Evolutionary conservation across 2,113 vertebrate genomes (phyloP), one percentile per base, ranked within the genome.

Genomic region (Taurulus bubalis): DNA sequence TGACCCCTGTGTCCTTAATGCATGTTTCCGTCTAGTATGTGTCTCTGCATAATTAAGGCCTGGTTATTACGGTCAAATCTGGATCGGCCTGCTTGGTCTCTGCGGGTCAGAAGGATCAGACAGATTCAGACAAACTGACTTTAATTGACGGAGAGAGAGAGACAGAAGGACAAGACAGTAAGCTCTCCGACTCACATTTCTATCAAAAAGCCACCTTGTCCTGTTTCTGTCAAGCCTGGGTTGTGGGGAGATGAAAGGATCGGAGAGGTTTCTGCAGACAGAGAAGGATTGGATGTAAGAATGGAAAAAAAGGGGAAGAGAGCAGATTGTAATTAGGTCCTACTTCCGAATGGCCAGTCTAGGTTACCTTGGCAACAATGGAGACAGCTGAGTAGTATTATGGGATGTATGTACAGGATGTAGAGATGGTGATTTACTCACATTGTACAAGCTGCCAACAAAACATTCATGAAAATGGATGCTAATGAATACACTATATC

Each of bases 61-160:
- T 30, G 51, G 76, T 82, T 72, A 84, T 75, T 85, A 71, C 64
- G 79, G 85, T 77, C 55, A 45, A 70, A 81, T 58, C 64, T 42
- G 60, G 47, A 62, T 74, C 4, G 8, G n/a, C 49, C 45, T 56
- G 38, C 42, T 28, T 26, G 36, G 75, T 70, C 82, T 77, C 58
- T 20, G 34, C 9, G 18, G 78, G 62, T 79, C 72, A 82, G 55
- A 28, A 38, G 88, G 83, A 90, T 90, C 84, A 90, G 86, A 86
- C 67, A 18, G 83, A 86, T 83, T 83, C 84, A 87, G 64, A 69
- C 73, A 11, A 85, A 71, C 66, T 70, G 40, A 68, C 78, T 80
- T 85, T 87, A 89, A 90, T 90, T 88, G 85, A 91, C 84, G 86
- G 80, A 87, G 64, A 34, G 34, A 72, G n/a, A 11, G 59, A 85